phyloP scores from a whole-genome alignment of 2,113 vertebrate species.

The Dasyornis broadbenti region DNA sequence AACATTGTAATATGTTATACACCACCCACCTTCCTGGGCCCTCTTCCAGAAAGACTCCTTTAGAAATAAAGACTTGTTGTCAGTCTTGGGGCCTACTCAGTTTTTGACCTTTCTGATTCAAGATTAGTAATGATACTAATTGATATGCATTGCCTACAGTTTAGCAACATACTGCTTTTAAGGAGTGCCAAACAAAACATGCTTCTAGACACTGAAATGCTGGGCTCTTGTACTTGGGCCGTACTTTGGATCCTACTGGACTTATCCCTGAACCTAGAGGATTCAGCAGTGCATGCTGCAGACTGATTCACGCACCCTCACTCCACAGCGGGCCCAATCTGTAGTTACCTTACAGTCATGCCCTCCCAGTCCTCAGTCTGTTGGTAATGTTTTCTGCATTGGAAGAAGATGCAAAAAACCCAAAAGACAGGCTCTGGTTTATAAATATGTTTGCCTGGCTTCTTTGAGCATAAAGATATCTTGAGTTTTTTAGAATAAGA shows the following conservation, averaged over 20 bases:
- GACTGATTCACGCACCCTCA: not conserved
- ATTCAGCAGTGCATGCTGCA: not conserved
- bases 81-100: not conserved
- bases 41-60: not conserved
- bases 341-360: not conserved
- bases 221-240: not conserved
- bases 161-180: not conserved
- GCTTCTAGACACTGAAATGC: not conserved
- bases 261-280: not conserved
- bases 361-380: not conserved
- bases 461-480: not conserved
- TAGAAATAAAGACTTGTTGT: not conserved
- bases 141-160: not conserved
- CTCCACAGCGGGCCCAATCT: not conserved
- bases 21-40: not conserved
- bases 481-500: not conserved
- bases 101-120: not conserved
- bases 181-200: not conserved
- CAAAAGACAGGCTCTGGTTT: not conserved
- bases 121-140: not conserved
- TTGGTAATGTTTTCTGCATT: not conserved
- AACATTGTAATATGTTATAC: not conserved
- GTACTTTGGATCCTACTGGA: not conserved
- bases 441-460: not conserved
- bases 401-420: not conserved